Percentiles rank a stretch among this genome's conserved stretches.
Evolutionary conservation across 2,113 vertebrate genomes (phyloP).

Genomic region (Pipra filicauda): DNA sequence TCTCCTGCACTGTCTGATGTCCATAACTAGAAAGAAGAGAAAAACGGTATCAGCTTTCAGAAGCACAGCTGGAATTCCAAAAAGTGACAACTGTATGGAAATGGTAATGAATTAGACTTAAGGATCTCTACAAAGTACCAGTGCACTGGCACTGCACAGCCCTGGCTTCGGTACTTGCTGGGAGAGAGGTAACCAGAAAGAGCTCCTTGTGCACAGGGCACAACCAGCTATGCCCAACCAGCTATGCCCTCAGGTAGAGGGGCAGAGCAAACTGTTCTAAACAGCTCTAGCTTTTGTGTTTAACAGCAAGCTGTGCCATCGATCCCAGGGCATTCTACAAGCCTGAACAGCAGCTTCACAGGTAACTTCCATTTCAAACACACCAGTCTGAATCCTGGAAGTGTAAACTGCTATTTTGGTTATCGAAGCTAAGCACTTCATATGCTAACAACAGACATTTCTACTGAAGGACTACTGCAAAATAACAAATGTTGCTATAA

Average conservation of each 20-base stretch:
- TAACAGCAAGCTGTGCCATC: neutral
- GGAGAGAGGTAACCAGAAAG: neutral
- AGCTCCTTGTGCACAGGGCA: neutral
- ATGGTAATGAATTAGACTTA: fast-evolving
- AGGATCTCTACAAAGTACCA: neutral
- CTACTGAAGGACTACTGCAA: neutral
- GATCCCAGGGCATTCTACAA: neutral
- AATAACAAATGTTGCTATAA: neutral
- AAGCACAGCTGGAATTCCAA: neutral
- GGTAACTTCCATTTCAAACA: neutral
- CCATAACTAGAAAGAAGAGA: slow-evolving; percentile 86
- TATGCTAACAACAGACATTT: neutral
- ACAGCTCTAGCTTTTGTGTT: neutral
- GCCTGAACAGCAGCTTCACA: neutral
- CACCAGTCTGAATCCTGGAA: neutral
- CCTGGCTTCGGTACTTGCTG: neutral
- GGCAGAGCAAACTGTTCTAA: neutral
- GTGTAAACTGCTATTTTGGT: neutral
- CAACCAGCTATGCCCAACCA: neutral
- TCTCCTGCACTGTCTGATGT: slow-evolving; percentile 92
- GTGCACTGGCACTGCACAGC: neutral
- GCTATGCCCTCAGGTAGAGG: neutral
- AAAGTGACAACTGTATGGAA: neutral
- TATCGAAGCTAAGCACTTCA: neutral
- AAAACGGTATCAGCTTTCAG: neutral